These are phyloP conservation scores for Pempheris klunzingeri DNA, from an alignment of 2,797 vertebrate genomes.

Conservation along the genomic window DNA sequence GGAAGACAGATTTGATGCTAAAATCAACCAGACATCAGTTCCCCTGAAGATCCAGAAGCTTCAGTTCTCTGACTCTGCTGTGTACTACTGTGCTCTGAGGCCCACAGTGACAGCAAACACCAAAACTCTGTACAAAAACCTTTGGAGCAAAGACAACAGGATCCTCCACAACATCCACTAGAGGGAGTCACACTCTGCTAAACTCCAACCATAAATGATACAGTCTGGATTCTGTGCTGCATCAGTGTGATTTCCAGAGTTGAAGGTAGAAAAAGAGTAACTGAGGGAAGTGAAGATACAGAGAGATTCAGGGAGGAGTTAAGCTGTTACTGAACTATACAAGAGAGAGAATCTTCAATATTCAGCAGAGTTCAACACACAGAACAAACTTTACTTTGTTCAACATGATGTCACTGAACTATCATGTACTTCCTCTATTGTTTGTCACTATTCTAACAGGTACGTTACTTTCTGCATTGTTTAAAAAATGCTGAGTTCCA, in stretches of 20 bases:
- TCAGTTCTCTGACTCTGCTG: background rate
- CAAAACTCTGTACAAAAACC: conserved; percentile 1
- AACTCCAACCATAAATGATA: too few relatives aligned
- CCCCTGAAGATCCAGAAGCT: conserved; percentile 33
- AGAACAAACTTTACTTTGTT: background rate
- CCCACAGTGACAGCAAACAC: background rate
- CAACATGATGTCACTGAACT: background rate
- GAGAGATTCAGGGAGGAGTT: too few relatives aligned
- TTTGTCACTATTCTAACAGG: background rate
- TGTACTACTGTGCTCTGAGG: too few relatives aligned
- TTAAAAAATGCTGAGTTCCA: too few relatives aligned
- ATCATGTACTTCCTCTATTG: background rate
- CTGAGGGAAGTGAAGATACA: too few relatives aligned
- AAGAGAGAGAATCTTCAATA: conserved; percentile 2
- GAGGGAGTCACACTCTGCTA: too few relatives aligned
- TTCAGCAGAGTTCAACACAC: conserved; percentile 15
- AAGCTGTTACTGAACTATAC: too few relatives aligned
- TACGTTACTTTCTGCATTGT: too few relatives aligned
- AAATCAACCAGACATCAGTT: background rate
- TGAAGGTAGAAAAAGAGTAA: too few relatives aligned
- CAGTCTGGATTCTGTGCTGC: too few relatives aligned
- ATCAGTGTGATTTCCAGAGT: too few relatives aligned
- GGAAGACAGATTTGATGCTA: background rate
- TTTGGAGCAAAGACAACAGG: conserved; percentile 22
- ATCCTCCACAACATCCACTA: conserved; percentile 20